phyloP scores from a whole-genome alignment of 2,113 vertebrate species.

The Bos indicus region DNA sequence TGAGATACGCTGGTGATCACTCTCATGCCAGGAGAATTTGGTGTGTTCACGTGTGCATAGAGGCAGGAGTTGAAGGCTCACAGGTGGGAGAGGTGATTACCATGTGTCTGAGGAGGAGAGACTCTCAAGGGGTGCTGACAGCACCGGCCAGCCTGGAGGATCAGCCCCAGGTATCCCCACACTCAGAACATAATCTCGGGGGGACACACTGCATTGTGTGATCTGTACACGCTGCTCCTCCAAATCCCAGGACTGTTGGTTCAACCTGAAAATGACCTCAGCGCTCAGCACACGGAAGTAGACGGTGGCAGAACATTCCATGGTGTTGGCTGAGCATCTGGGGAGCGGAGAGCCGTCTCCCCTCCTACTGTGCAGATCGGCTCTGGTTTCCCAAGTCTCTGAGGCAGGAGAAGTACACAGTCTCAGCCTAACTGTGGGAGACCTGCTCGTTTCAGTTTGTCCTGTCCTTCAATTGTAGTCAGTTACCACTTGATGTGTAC shows the following conservation, averaged over 20 bases:
- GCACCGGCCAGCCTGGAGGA: not conserved
- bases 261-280: not conserved
- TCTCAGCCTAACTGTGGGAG: not conserved
- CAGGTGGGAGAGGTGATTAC: not conserved
- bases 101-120: fast-evolving
- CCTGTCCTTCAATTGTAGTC: fast-evolving
- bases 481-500: fast-evolving
- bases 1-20: not conserved
- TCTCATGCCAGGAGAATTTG: fast-evolving
- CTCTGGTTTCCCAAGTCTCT: too few species aligned
- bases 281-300: fast-evolving
- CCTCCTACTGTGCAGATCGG: fast-evolving
- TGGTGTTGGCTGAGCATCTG: not conserved
- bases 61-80: not conserved
- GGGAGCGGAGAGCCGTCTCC: fast-evolving
- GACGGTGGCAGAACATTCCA: fast-evolving
- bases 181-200: not conserved
- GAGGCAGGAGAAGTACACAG: fast-evolving
- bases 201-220: not conserved
- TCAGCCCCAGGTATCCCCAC: not conserved
- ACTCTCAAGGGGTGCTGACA: fast-evolving
- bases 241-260: not conserved
- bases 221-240: not conserved
- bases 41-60: fast-evolving
- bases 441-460: fast-evolving